A percentile compares a stretch with the other conserved stretches of the same genome.
These are phyloP conservation scores for Pomacea maculata DNA, from an alignment of 1,140 invertebrate species.

Conservation along the genomic window DNA sequence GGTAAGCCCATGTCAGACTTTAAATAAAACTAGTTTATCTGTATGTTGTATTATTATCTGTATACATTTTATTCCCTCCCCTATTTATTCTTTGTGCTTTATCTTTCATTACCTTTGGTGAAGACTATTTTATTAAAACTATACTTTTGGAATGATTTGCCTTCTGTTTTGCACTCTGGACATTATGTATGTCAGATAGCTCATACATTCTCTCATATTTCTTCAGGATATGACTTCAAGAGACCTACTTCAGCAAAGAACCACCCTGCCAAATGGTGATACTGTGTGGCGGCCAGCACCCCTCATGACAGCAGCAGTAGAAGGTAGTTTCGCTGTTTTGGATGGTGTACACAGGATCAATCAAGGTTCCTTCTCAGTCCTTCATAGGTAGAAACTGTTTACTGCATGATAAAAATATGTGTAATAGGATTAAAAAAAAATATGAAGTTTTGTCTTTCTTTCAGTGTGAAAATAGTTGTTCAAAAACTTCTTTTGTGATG, in stretches of 20 bases:
- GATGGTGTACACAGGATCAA: constrained; percentile 94
- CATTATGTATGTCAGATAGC: not conserved
- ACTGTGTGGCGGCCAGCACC: constrained; percentile 93
- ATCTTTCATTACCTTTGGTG: too few relatives aligned
- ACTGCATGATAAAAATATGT: too few relatives aligned
- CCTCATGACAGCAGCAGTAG: constrained; percentile 84
- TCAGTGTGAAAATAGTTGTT: not conserved
- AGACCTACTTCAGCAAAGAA: constrained; percentile 91
- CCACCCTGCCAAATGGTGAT: constrained; percentile 86
- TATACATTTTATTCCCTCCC: too few relatives aligned
- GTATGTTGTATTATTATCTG: too few relatives aligned
- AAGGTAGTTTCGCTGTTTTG: constrained; percentile 83
- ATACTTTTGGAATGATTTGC: too few relatives aligned
- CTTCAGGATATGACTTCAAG: constrained; percentile 92
- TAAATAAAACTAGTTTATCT: too few relatives aligned
- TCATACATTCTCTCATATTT: constrained; percentile 6
- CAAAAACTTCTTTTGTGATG: not conserved
- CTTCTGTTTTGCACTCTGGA: too few relatives aligned
- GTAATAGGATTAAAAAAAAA: too few relatives aligned
- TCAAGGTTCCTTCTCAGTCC: constrained; percentile 85
- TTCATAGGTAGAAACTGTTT: constrained; percentile 76
- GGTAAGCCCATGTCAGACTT: not conserved
- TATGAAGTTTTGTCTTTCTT: too few relatives aligned
- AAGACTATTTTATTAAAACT: too few relatives aligned
- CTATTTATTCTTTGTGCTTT: too few relatives aligned